Base-by-base conservation (phyloP, 1,140 invertebrate genomes). In the Pseudomyrmex dendroicus region DNA sequence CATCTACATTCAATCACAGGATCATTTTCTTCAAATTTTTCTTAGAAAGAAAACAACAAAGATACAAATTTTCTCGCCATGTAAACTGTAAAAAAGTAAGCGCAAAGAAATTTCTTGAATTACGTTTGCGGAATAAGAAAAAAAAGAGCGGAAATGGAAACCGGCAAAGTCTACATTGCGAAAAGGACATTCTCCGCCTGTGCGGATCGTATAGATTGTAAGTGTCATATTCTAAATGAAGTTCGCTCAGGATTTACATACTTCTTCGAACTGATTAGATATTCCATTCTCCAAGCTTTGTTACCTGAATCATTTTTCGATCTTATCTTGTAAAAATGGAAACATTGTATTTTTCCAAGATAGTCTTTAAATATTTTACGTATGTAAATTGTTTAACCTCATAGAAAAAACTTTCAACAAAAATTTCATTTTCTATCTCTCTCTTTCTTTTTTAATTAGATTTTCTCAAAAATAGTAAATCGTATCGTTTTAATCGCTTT, bases 181-280 rank as follows among this genome's bases (percentile, higher is more conserved):
- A 80, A 80, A 72, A 48, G 66, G 35, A 80, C 66, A 61, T 50
- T 80, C 46, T 25, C 20, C 44, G 20, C 35, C 64, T 48, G 52
- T 12, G 20, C 8, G 15, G 66, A 48, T 78, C 35, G 64, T 52
- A 17, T 70, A 72, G 66, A 72, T 70, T 50, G 66, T 80, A 48
- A 78, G 66, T 54, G 76, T 72, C 76, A 80, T 80, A 80, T 80
- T 80, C 56, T 59, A 80, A 80, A 70, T 80, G 54, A 70, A 80
- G 44, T 20, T 50, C 66, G 15, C 66, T 78, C 76, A 66, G 35
- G 35, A 35, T 80, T 80, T 80, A 72, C 66, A 80, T 80, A 70
- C 66, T 80, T 80, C 44, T 68, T 72, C 76, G 66, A 80, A 80
- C 44, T 80, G 76, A 80, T 80, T 80, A 70, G 66, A 80, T 70